Percentiles rank a stretch among this genome's conserved stretches.
Conservation (phyloP, 2,113 vertebrate genomes). For the Phycodurus eques region DNA sequence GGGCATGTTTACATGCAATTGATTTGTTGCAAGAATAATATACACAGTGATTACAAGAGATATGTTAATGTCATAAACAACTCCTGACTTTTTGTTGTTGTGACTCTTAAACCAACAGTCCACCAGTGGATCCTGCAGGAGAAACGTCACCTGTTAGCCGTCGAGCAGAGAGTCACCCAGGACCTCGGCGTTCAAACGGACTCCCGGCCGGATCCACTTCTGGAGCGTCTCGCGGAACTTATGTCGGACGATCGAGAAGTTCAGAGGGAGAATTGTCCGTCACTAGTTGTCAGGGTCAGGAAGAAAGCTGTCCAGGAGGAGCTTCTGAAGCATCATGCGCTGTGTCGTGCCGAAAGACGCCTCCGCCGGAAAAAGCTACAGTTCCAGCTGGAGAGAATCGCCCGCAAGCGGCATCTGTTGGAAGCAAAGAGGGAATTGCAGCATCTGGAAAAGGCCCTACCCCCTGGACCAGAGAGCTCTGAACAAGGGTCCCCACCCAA, state of each 20-base stretch:
- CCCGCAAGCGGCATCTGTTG: constrained; percentile 82
- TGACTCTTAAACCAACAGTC: constrained; percentile 72
- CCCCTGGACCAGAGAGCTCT: constrained; percentile 52
- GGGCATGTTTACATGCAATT: too few relatives aligned
- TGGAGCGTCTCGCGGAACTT: constrained; percentile 29
- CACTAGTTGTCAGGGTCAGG: constrained; percentile 56
- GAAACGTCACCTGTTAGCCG: constrained; percentile 69
- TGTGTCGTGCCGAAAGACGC: constrained; percentile 75
- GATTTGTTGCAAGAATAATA: too few relatives aligned
- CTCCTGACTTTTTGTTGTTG: not conserved
- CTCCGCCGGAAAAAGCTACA: constrained; percentile 76
- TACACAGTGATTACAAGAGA: too few relatives aligned
- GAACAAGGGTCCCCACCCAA: constrained; percentile 36
- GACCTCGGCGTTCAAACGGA: constrained; percentile 79
- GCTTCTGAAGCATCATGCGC: constrained; percentile 73
- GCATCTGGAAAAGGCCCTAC: constrained; percentile 73
- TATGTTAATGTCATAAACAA: not conserved
- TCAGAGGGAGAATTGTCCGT: constrained; percentile 10
- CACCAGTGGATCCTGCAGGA: constrained; percentile 83
- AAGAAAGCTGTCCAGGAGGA: constrained; percentile 81
- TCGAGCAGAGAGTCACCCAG: constrained; percentile 68
- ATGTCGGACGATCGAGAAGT: constrained; percentile 19
- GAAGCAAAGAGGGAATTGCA: constrained; percentile 84
- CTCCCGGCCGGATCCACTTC: constrained; percentile 20
- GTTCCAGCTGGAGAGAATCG: constrained; percentile 83